Evolutionary conservation across 2,888 invertebrate genomes (phyloP).

Genomic region (Eupithecia subfuscata): DNA sequence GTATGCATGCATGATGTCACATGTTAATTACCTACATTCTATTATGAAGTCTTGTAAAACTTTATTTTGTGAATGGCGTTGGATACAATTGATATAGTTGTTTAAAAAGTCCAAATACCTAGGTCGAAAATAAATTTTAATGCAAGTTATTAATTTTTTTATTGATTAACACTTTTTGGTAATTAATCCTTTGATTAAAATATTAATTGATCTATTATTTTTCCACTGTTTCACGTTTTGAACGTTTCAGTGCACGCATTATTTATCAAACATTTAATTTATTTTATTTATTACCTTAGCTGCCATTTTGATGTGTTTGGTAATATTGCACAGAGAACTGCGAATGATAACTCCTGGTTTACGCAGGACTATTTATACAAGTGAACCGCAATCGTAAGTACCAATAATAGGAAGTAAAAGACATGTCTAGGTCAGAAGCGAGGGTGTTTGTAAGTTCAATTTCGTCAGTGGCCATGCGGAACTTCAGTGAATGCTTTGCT

Average conservation of each 20-base stretch:
- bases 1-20: not conserved
- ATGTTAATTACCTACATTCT: not conserved
- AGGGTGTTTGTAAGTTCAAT: constrained; percentile 69
- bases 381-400: constrained; percentile 67
- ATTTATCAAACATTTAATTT: not conserved
- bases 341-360: constrained; percentile 72
- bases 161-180: constrained; percentile 27
- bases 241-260: not conserved
- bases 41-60: not conserved
- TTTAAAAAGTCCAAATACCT: constrained; percentile 13
- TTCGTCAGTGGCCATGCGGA: constrained; percentile 74
- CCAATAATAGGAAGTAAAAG: constrained; percentile 79
- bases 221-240: not conserved
- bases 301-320: constrained; percentile 78
- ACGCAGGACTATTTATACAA: constrained; percentile 67
- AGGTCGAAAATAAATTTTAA: constrained; percentile 17
- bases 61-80: constrained; percentile 14
- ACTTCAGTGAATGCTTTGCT: constrained; percentile 51
- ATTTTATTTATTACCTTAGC: constrained; percentile 71
- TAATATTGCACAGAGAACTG: constrained; percentile 75
- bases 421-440: constrained; percentile 74
- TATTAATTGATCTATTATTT: not conserved
- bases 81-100: constrained; percentile 17
- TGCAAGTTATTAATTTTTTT: constrained; percentile 13
- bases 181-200: constrained; percentile 21